Conservation (phyloP, 2,888 invertebrate species). For the Psylliodes chrysocephalus region DNA sequence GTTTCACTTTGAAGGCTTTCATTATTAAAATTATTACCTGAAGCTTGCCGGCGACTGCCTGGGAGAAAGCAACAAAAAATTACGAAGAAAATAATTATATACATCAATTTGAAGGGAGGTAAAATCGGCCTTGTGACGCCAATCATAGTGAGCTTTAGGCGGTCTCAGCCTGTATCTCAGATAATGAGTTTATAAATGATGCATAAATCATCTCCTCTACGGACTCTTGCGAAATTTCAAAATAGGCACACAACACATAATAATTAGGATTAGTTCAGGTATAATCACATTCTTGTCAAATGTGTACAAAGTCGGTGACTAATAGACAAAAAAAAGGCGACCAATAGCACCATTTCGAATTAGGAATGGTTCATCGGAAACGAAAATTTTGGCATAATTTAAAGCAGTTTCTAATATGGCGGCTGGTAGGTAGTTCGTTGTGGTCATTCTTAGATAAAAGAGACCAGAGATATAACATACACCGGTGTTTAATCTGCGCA, state of each 20-base stretch:
- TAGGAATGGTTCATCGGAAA: slow-evolving; percentile 16
- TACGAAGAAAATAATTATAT: slow-evolving; percentile 59
- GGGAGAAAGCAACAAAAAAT: slow-evolving; percentile 50
- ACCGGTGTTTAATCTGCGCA: too few species aligned
- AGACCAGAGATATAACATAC: too few species aligned
- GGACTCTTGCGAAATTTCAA: slow-evolving; percentile 52
- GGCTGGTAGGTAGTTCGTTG: too few species aligned
- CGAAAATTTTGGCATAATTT: not conserved
- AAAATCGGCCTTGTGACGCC: slow-evolving; percentile 62
- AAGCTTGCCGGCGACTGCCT: slow-evolving; percentile 44
- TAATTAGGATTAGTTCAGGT: slow-evolving; percentile 57
- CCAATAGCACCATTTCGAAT: slow-evolving; percentile 21
- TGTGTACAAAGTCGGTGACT: slow-evolving; percentile 29
- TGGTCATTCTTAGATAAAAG: too few species aligned
- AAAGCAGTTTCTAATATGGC: not conserved
- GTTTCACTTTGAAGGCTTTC: slow-evolving; percentile 46
- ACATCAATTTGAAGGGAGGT: slow-evolving; percentile 58
- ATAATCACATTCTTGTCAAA: slow-evolving; percentile 53
- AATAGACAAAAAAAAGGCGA: slow-evolving; percentile 10
- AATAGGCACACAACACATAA: slow-evolving; percentile 49
- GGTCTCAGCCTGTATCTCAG: slow-evolving; percentile 59
- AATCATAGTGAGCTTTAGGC: slow-evolving; percentile 62
- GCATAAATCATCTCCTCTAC: slow-evolving; percentile 63
- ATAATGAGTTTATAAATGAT: slow-evolving; percentile 67
- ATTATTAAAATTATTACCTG: slow-evolving; percentile 57